These are phyloP conservation scores for Athalia circularis DNA, from an alignment of 2,888 invertebrate species.

Conservation along the genomic window DNA sequence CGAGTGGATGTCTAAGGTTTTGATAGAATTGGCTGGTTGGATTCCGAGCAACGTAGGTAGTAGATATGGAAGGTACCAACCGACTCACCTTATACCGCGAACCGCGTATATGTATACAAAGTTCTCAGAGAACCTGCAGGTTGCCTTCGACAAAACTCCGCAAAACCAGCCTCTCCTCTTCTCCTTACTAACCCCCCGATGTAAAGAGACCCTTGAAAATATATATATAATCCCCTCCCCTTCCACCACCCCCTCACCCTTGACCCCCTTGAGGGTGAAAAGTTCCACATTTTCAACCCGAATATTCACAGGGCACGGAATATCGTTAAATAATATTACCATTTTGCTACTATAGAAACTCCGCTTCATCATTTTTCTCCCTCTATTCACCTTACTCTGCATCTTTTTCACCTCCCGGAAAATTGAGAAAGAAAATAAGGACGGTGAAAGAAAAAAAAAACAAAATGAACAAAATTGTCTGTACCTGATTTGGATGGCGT, in stretches of 20 bases:
- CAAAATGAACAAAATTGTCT: slow-evolving; percentile 1
- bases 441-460: background rate
- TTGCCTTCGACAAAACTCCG: background rate
- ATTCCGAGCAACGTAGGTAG: slow-evolving; percentile 10
- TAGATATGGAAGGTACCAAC: background rate
- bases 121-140: background rate
- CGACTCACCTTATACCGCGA: background rate
- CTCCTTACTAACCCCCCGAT: slow-evolving; percentile 1
- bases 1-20: slow-evolving; percentile 35
- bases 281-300: slow-evolving; percentile 22
- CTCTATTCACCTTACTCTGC: no score
- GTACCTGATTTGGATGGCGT: background rate
- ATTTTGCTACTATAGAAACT: slow-evolving; percentile 9
- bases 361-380: background rate
- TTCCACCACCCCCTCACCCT: background rate
- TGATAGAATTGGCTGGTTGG: slow-evolving; percentile 38
- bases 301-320: slow-evolving; percentile 29
- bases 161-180: slow-evolving; percentile 7
- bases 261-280: background rate
- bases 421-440: background rate
- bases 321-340: slow-evolving; percentile 26
- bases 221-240: background rate
- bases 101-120: background rate
- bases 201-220: slow-evolving; percentile 38
- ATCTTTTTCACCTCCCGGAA: background rate